Evolutionary conservation across 2,113 vertebrate genomes (phyloP).

Genomic region (Sturnus vulgaris): DNA sequence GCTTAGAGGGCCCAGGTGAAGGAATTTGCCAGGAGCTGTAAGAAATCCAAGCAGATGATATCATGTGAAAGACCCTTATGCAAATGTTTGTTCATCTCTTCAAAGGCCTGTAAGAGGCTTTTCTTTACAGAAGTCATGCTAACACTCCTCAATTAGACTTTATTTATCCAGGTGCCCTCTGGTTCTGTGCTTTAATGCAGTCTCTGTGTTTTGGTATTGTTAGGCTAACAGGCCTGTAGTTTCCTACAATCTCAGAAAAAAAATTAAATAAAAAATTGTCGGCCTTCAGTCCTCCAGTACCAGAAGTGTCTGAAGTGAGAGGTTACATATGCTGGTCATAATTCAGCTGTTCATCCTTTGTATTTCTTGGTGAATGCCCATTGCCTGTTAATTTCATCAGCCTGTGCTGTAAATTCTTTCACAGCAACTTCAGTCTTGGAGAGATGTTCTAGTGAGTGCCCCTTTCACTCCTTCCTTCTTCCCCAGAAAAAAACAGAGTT

Average conservation of each 20-base stretch:
- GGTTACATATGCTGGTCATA: not conserved
- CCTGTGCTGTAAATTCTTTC: not conserved
- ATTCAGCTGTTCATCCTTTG: not conserved
- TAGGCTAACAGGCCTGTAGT: not conserved
- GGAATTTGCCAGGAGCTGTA: not conserved
- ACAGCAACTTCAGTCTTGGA: not conserved
- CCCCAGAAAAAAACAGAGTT: not conserved
- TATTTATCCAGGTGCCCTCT: not conserved
- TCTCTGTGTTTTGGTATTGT: not conserved
- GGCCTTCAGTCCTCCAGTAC: not conserved
- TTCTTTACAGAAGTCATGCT: not conserved
- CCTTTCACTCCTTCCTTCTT: not conserved
- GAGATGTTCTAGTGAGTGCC: not conserved
- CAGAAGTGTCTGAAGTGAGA: not conserved
- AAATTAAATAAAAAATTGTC: too few relatives aligned
- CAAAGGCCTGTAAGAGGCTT: not conserved
- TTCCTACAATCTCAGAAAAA: not conserved
- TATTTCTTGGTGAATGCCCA: not conserved
- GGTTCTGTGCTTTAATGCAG: not conserved
- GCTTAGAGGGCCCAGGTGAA: not conserved
- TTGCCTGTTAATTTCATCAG: not conserved
- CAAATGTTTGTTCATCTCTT: not conserved
- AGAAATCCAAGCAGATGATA: not conserved
- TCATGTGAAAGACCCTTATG: not conserved
- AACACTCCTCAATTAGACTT: not conserved